Evolutionary conservation across 2,797 vertebrate genomes (phyloP).

Genomic region (Artibeus lituratus): DNA sequence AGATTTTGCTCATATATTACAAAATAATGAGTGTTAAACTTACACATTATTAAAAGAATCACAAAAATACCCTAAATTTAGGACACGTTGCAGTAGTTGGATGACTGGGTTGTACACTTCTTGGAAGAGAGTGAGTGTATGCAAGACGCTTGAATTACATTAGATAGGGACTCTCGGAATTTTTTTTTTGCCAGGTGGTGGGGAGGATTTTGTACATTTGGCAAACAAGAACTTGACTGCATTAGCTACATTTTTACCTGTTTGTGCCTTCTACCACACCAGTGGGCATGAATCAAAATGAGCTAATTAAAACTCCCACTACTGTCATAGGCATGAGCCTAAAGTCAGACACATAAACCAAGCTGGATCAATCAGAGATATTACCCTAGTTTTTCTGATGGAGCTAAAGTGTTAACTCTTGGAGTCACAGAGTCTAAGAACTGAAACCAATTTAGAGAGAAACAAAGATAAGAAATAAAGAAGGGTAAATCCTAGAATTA

Average conservation of each 20-base stretch:
- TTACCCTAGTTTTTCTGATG: neutral
- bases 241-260: neutral
- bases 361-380: neutral
- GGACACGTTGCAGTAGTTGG: neutral
- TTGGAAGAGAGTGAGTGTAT: neutral
- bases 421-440: neutral
- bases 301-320: neutral
- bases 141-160: neutral
- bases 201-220: neutral
- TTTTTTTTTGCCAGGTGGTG: neutral
- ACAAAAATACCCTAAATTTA: neutral
- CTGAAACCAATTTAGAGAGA: neutral
- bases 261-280: neutral
- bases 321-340: neutral
- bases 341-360: neutral
- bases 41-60: neutral
- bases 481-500: neutral
- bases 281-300: neutral
- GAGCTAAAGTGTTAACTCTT: neutral
- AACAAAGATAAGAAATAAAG: neutral
- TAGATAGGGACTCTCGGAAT: neutral
- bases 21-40: neutral
- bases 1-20: neutral
- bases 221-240: neutral
- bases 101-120: neutral